A percentile compares a stretch with the other conserved stretches of the same genome.
phyloP scores from a whole-genome alignment of 2,797 vertebrate species.

The Podarcis lilfordi region DNA sequence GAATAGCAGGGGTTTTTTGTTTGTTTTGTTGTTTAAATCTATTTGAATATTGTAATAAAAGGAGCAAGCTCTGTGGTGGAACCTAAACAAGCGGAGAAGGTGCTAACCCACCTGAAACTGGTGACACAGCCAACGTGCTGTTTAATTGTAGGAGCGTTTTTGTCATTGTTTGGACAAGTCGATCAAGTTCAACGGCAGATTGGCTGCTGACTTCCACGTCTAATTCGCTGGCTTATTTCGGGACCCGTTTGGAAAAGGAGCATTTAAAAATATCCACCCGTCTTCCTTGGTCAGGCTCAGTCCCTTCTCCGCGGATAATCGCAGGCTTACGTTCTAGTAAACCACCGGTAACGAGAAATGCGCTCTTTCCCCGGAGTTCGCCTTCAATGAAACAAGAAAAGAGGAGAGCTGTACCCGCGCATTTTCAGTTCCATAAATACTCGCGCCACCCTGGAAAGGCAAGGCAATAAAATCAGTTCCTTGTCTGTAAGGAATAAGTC shows the following conservation, averaged over 20 bases:
- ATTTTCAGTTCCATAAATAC: slow-evolving; percentile 34
- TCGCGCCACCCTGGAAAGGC: background rate
- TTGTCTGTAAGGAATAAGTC: background rate
- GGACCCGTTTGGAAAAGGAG: background rate
- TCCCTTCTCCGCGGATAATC: background rate
- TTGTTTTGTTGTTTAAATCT: background rate
- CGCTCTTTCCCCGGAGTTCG: slow-evolving; percentile 10
- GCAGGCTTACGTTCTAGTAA: background rate
- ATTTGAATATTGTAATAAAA: background rate
- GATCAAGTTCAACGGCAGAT: background rate
- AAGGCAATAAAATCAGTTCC: slow-evolving; percentile 23
- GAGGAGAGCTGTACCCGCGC: background rate
- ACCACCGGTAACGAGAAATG: background rate
- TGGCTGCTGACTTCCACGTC: fast-evolving
- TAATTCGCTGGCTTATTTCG: background rate
- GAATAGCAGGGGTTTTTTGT: background rate
- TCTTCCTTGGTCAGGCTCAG: background rate
- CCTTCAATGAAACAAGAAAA: background rate
- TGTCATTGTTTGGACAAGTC: background rate
- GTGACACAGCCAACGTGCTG: background rate
- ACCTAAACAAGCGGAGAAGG: background rate
- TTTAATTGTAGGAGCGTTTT: background rate
- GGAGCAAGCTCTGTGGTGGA: background rate
- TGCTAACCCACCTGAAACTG: background rate
- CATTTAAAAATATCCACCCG: slow-evolving; percentile 17